Evolutionary conservation across 2,113 vertebrate species (phyloP).

Genomic region (Triplophysa dalaica): DNA sequence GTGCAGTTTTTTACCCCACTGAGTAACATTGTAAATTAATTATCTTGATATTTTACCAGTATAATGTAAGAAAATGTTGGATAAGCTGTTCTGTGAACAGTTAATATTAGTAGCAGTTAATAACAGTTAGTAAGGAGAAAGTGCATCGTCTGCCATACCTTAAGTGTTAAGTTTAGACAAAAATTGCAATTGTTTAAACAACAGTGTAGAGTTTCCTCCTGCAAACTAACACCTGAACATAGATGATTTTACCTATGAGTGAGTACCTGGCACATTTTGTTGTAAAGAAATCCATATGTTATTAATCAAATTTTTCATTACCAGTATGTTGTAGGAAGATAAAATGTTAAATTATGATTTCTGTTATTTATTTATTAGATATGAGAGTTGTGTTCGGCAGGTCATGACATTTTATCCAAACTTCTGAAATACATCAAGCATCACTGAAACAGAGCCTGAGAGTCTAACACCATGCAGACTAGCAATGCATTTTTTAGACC

Average conservation of each 20-base stretch:
- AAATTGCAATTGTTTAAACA: neutral
- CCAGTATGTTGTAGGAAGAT: neutral
- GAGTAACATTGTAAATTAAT: too few species aligned
- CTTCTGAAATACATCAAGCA: slow-evolving; percentile 7
- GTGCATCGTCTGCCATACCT: too few species aligned
- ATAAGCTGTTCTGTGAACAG: too few species aligned
- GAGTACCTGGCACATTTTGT: neutral
- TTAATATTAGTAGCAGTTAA: too few species aligned
- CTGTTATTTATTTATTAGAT: slow-evolving; percentile 8
- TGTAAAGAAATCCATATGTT: neutral
- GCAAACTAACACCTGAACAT: too few species aligned
- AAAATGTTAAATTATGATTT: neutral
- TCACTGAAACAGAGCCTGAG: neutral
- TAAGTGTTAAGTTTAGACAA: too few species aligned
- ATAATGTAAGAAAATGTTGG: neutral
- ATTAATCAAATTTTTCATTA: neutral
- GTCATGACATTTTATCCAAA: slow-evolving; percentile 10
- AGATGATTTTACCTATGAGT: too few species aligned
- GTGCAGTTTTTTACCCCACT: too few species aligned
- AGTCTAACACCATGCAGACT: slow-evolving; percentile 15
- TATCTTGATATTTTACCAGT: too few species aligned
- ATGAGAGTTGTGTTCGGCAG: slow-evolving; percentile 28
- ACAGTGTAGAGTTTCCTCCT: neutral
- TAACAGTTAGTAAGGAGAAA: too few species aligned
- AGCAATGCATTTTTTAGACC: slow-evolving; percentile 58